Evolutionary conservation across 2,888 invertebrate species (phyloP), one percentile per base, ranked within the genome.

Genomic region (Apeira syringaria): DNA sequence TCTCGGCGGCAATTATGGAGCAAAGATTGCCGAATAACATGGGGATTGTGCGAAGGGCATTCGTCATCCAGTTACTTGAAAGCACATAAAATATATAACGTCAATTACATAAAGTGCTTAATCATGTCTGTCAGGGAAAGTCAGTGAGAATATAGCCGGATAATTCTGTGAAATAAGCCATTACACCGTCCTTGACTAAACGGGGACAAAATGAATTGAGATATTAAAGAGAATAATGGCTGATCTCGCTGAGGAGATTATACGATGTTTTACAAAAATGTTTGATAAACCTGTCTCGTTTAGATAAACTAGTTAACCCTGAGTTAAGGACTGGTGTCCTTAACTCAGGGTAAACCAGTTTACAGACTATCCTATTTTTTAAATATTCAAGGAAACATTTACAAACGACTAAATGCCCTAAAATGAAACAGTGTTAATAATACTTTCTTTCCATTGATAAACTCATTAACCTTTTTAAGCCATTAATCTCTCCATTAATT

Each of bases 81-180:
- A 38, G 47, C 38, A 44, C 32, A 43, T 43, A 37, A 44, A 38
- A 32, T 38, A 44, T 47, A 53, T 46, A 40, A 47, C 53, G 61
- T 59, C 74, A 80, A 79, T 82, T 74, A 76, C 55, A 62, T 53
- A 73, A 72, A 80, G 81, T 78, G 80, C 74, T 64, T 67, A 79
- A 74, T 76, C 80, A 66, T 81, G 81, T 79, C 63, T 63, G 61
- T 57, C 59, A 59, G 56, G 50, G 64, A 68, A 68, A 68, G 59
- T 67, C n/a, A 59, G 56, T 58, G 52, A 56, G 50, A 37, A 63
- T 61, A 52, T 64, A 60, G 61, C 62, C 53, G 57, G 58, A 63
- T 54, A 61, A 60, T 64, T 66, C 70, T 37, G 47, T 59, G 61
- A 51, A 64, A 63, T 59, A 64, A 55, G 59, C 58, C 51, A 56